Evolutionary conservation across 1,140 invertebrate species (phyloP), one percentile per base, ranked within the genome.

Genomic region (Magallana ariakensis): DNA sequence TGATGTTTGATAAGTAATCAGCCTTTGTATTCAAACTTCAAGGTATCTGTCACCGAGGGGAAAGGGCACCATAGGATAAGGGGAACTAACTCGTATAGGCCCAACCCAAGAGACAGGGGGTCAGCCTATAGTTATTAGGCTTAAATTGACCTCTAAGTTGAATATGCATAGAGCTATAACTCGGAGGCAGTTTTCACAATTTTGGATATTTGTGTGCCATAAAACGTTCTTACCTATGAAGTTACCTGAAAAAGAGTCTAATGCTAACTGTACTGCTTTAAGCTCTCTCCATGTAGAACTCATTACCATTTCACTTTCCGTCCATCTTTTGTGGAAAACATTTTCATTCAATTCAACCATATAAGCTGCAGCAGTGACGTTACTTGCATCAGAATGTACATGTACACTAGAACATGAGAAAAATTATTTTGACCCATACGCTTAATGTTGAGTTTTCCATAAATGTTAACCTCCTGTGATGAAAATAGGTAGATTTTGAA

Each of bases 281-380:
- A 87, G n/a, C 53, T 83, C 80, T 70, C 80, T 53, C 85, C 80
- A 87, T 11, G 57, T 87, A 9, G 60, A 87, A 58, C 57, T 88
- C 54, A 80, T 75, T 5, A 19, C 1, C 22, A 11, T 22, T 26
- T 86, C 82, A 15, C 22, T 46, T 8, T 11, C n/a, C 0, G 55
- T 54, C 85, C 85, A 87, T 57, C 81, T 85, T n/a, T 19, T 86
- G 19, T 87, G 85, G 22, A 84, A 84, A 75, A 89, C 70, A 16
- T 22, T 55, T 53, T 81, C 66, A 22, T 86, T 26, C 15, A 80
- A 62, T 66, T 84, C 70, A 9, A 89, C 62, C 2, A 19, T 56
- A 57, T 85, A 85, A 19, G 83, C 83, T 6, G 33, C 33, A 46
- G 33, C 33, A 46, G 33, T 5, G 33, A 46, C 5, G 1, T 46